phyloP scores from a whole-genome alignment of 2,113 vertebrate species.

The Triplophysa rosa region DNA sequence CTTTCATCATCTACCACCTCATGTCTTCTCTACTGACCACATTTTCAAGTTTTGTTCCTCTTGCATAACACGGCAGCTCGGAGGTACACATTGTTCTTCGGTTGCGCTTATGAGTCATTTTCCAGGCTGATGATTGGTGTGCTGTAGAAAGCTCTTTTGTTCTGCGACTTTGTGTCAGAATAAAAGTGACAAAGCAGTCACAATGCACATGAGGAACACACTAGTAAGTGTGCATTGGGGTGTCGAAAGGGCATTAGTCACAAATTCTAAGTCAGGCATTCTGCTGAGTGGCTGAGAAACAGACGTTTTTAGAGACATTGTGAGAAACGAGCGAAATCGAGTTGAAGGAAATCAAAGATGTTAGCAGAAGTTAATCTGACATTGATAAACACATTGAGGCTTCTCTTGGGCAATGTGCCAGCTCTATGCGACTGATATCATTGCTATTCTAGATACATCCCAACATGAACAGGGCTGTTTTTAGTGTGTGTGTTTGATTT shows the following conservation, averaged over 20 bases:
- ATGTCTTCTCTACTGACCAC: neutral
- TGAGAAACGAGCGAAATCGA: neutral
- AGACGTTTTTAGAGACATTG: neutral
- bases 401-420: neutral
- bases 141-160: neutral
- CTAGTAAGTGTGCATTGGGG: neutral
- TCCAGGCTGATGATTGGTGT: constrained; percentile 6
- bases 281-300: too few relatives aligned
- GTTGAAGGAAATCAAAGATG: too few relatives aligned
- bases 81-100: constrained; percentile 25
- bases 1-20: too few relatives aligned
- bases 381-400: too few relatives aligned
- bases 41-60: neutral
- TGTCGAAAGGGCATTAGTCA: neutral
- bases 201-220: constrained; percentile 6
- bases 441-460: neutral
- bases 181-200: constrained; percentile 5
- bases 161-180: neutral
- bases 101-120: constrained; percentile 27
- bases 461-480: neutral
- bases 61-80: constrained; percentile 21
- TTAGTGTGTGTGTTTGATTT: constrained; percentile 14
- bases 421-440: neutral
- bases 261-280: neutral
- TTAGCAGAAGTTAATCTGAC: too few relatives aligned